phyloP scores from a whole-genome alignment of 2,113 vertebrate species.

The Theristicus caerulescens region DNA sequence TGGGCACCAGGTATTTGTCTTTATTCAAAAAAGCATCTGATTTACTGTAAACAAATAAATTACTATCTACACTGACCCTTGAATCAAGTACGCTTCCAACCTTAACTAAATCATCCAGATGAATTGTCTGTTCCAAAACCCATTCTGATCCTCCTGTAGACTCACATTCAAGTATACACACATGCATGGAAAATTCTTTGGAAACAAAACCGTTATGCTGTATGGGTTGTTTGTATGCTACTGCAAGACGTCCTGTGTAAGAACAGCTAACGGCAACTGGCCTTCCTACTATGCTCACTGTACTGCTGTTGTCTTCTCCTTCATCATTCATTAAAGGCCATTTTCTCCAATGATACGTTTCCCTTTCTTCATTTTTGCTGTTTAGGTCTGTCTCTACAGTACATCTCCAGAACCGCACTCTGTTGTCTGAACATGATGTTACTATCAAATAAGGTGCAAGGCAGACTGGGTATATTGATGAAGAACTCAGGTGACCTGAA shows the following conservation, averaged over 20 bases:
- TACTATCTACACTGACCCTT: constrained; percentile 93
- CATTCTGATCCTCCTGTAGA: constrained; percentile 98
- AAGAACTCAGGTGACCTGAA: constrained; percentile 95
- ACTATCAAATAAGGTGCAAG: constrained; percentile 96
- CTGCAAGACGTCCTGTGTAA: constrained; percentile 93
- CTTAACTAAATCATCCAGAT: constrained; percentile 90
- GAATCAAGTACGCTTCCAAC: constrained; percentile 89
- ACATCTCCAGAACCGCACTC: constrained; percentile 94
- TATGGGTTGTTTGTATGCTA: constrained; percentile 90
- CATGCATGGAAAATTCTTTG: constrained; percentile 96
- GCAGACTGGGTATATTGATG: constrained; percentile 98
- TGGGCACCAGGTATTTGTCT: constrained; percentile 84
- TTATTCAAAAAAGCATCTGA: constrained; percentile 89
- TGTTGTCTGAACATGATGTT: constrained; percentile 95
- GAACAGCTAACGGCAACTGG: constrained; percentile 98
- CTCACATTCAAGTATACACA: constrained; percentile 98
- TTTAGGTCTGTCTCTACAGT: constrained; percentile 75
- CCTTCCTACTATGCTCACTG: constrained; percentile 86
- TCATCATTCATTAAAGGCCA: constrained; percentile 97
- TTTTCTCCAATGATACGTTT: constrained; percentile 87
- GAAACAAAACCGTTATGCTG: constrained; percentile 78
- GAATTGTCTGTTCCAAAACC: constrained; percentile 96
- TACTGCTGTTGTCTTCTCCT: constrained; percentile 88
- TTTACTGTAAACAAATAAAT: constrained; percentile 97
- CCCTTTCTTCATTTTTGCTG: constrained; percentile 56